These are phyloP conservation scores for Danionella dracula DNA, from an alignment of 2,797 vertebrate species.

Conservation along the genomic window DNA sequence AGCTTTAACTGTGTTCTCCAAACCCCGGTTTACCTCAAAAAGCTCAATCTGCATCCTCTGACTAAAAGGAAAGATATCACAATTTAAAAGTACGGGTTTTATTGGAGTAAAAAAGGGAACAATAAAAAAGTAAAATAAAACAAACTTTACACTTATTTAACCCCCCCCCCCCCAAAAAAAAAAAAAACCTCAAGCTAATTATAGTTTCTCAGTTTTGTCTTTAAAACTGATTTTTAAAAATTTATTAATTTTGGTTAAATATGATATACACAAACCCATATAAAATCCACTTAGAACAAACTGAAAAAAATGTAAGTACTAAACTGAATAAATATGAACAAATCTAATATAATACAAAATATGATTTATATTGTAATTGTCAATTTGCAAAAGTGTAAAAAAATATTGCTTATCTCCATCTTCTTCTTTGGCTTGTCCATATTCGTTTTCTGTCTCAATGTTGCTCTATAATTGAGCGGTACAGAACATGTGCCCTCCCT, in stretches of 20 bases:
- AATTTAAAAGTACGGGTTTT: slow-evolving; percentile 64
- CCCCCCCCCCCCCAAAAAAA: no score
- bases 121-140: not conserved
- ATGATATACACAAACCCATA: no score
- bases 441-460: slow-evolving; percentile 87
- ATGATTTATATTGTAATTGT: no score
- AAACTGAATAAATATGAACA: no score
- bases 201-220: no score
- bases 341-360: no score
- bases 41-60: slow-evolving; percentile 60
- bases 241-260: no score
- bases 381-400: slow-evolving; percentile 65
- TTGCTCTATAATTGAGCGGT: slow-evolving; percentile 96
- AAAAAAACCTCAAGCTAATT: no score
- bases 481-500: slow-evolving; percentile 95
- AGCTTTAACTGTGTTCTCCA: slow-evolving; percentile 21
- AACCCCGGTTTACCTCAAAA: slow-evolving; percentile 54
- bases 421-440: slow-evolving; percentile 72
- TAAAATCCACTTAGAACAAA: no score
- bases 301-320: no score
- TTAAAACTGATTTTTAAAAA: no score
- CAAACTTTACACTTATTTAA: no score
- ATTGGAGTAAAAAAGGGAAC: slow-evolving; percentile 52
- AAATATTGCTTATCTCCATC: slow-evolving; percentile 21
- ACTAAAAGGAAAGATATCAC: slow-evolving; percentile 71